These are phyloP conservation scores for Marmota monax DNA, from an alignment of 2,113 vertebrate species.

Conservation along the genomic window DNA sequence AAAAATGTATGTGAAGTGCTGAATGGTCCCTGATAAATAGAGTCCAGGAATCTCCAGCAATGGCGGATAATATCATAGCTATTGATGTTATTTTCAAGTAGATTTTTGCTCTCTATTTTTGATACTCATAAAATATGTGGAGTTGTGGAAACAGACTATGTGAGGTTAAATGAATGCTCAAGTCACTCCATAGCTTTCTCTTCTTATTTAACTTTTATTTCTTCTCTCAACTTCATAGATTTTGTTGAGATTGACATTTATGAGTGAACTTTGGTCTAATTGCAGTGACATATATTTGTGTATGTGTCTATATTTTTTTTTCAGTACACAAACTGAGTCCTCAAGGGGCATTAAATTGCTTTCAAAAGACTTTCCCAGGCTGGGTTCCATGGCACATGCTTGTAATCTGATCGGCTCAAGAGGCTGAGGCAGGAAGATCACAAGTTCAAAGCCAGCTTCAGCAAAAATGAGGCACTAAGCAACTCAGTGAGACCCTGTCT, in stretches of 20 bases:
- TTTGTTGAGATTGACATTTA: conserved; percentile 28
- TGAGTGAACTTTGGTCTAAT: background rate
- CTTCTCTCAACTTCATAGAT: background rate
- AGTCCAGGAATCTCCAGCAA: background rate
- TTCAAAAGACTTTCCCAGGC: background rate
- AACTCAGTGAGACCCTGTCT: no score
- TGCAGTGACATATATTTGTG: background rate
- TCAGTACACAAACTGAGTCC: background rate
- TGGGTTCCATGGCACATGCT: no score
- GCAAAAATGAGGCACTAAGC: no score
- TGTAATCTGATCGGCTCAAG: no score
- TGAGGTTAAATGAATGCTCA: background rate
- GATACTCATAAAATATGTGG: background rate
- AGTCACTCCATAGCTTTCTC: background rate
- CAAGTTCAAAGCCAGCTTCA: no score
- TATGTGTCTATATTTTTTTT: background rate
- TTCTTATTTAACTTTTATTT: background rate
- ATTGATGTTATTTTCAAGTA: background rate
- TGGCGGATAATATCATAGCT: background rate
- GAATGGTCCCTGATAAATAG: background rate
- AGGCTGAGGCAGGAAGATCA: no score
- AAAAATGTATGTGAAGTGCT: background rate
- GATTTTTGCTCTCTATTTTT: background rate
- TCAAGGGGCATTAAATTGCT: background rate
- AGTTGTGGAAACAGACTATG: background rate